These are phyloP conservation scores for Erpetoichthys calabaricus DNA, from an alignment of 2,797 vertebrate species.

Conservation along the genomic window DNA sequence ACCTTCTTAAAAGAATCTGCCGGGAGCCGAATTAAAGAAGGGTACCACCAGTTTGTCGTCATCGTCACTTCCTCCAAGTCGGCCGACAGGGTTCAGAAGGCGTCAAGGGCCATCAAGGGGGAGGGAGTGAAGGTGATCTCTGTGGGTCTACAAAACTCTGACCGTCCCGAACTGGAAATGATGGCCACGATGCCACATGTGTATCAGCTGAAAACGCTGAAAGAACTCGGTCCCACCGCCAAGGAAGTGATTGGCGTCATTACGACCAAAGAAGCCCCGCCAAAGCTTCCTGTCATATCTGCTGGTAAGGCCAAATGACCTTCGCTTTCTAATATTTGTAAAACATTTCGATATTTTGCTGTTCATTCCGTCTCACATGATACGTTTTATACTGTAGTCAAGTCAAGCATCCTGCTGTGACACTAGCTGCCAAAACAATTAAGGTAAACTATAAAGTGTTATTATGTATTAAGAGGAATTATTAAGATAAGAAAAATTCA, in stretches of 20 bases:
- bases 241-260: slow-evolving; percentile 28
- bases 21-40: slow-evolving; percentile 44
- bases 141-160: slow-evolving; percentile 32
- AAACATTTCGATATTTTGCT: too few relatives aligned
- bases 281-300: too few relatives aligned
- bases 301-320: too few relatives aligned
- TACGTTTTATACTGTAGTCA: too few relatives aligned
- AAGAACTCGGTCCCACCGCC: neutral
- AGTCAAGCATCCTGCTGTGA: too few relatives aligned
- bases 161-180: slow-evolving; percentile 22
- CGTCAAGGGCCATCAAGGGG: slow-evolving; percentile 33
- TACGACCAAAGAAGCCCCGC: slow-evolving; percentile 17
- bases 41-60: slow-evolving; percentile 45
- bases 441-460: too few relatives aligned
- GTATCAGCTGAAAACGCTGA: slow-evolving; percentile 19
- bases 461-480: too few relatives aligned
- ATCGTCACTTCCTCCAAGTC: slow-evolving; percentile 51
- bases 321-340: too few relatives aligned
- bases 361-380: too few relatives aligned
- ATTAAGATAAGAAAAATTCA: too few relatives aligned
- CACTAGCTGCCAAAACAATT: too few relatives aligned
- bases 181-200: slow-evolving; percentile 23
- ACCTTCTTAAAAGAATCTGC: slow-evolving; percentile 36
- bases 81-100: slow-evolving; percentile 25
- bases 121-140: slow-evolving; percentile 43